These are phyloP conservation scores for Podarcis lilfordi DNA, from an alignment of 2,797 vertebrate genomes.

Conservation along the genomic window DNA sequence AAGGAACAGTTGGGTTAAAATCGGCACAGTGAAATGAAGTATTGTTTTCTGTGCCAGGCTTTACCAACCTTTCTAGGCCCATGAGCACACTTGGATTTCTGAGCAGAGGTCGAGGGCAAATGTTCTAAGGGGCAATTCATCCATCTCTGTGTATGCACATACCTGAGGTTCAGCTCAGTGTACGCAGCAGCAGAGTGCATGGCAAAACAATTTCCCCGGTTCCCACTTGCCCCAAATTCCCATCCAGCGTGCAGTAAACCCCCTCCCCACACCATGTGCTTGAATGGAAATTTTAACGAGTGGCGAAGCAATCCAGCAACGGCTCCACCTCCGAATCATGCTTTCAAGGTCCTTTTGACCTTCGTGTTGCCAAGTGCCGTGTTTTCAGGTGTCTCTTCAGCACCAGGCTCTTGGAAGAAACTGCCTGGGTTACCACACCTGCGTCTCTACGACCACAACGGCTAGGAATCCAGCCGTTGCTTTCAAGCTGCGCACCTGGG, in stretches of 20 bases:
- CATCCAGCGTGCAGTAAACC: background rate
- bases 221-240: background rate
- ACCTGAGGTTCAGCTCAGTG: background rate
- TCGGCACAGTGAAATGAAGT: background rate
- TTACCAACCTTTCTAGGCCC: background rate
- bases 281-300: background rate
- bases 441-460: background rate
- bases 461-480: background rate
- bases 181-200: background rate
- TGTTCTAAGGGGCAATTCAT: background rate
- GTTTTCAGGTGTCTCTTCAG: background rate
- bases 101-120: too few relatives aligned
- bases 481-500: background rate
- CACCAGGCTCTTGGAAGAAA: background rate
- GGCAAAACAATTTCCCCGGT: background rate
- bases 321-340: background rate
- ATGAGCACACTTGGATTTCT: too few relatives aligned
- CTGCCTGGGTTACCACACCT: background rate
- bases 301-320: background rate
- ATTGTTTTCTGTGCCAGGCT: background rate
- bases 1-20: background rate
- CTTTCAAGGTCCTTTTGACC: background rate
- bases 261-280: background rate
- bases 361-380: background rate
- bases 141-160: background rate